Evolutionary conservation across 2,797 vertebrate species (phyloP).

Genomic region (Glossophaga mutica): DNA sequence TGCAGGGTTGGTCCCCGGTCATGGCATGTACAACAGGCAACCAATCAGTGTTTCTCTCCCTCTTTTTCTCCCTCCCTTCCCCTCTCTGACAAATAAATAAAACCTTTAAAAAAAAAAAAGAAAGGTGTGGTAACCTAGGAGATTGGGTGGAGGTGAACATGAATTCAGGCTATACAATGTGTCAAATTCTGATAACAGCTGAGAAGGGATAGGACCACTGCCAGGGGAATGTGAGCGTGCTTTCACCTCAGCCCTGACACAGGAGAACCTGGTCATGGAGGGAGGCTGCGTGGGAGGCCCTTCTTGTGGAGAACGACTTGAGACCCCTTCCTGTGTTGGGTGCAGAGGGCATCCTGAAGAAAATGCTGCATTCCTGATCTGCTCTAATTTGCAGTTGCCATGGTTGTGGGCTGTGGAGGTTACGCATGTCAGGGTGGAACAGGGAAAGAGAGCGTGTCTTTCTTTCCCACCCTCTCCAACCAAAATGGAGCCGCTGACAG

Average conservation of each 20-base stretch:
- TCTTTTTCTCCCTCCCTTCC: background rate
- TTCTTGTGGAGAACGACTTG: background rate
- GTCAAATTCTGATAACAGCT: background rate
- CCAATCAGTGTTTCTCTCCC: background rate
- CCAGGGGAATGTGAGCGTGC: rapidly evolving
- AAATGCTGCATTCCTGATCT: background rate
- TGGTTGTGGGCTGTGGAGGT: background rate
- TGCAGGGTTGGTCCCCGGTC: too few species aligned
- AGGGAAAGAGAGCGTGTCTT: background rate
- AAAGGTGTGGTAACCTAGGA: background rate
- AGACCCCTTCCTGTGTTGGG: background rate
- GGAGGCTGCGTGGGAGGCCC: rapidly evolving
- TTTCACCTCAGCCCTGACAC: background rate
- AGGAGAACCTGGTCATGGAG: rapidly evolving
- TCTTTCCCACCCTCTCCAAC: background rate
- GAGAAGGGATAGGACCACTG: background rate
- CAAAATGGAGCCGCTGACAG: background rate
- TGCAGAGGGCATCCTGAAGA: background rate
- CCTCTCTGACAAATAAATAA: background rate
- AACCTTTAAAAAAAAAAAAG: background rate
- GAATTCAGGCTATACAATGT: background rate
- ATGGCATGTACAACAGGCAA: background rate
- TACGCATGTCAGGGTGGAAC: background rate
- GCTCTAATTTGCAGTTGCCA: background rate
- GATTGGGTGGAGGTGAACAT: background rate